These are phyloP conservation scores for Pyrocephalus nanus DNA, from an alignment of 2,797 vertebrate species.

Conservation along the genomic window DNA sequence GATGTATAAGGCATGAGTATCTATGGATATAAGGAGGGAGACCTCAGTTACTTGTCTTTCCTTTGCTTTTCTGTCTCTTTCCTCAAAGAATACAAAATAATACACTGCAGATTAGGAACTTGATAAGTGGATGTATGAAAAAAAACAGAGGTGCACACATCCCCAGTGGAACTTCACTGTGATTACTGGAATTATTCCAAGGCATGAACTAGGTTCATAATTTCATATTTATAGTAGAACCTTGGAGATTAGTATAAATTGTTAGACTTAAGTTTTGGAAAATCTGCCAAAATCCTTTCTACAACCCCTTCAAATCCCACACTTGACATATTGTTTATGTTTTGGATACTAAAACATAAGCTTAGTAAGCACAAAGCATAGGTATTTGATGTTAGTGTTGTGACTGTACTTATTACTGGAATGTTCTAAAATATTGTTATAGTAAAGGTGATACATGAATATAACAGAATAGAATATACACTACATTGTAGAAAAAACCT, in stretches of 20 bases:
- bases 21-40: not conserved
- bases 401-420: not conserved
- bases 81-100: not conserved
- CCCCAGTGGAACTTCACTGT: not conserved
- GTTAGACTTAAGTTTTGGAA: not conserved
- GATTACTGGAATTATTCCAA: conserved; percentile 14
- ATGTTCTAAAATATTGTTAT: not conserved
- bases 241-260: not conserved
- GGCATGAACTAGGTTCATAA: not conserved
- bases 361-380: not conserved
- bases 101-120: not conserved
- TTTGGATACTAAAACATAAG: not conserved
- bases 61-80: not conserved
- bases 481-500: fast-evolving
- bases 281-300: conserved; percentile 1
- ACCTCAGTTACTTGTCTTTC: not conserved
- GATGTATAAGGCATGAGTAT: fast-evolving
- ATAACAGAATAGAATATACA: not conserved
- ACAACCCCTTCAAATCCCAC: not conserved
- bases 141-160: not conserved
- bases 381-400: not conserved
- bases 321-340: not conserved
- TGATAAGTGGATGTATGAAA: not conserved
- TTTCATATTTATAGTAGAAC: conserved; percentile 16
- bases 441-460: not conserved